These are phyloP conservation scores for Eristalinus aeneus DNA, from an alignment of 2,888 invertebrate genomes.

Conservation along the genomic window DNA sequence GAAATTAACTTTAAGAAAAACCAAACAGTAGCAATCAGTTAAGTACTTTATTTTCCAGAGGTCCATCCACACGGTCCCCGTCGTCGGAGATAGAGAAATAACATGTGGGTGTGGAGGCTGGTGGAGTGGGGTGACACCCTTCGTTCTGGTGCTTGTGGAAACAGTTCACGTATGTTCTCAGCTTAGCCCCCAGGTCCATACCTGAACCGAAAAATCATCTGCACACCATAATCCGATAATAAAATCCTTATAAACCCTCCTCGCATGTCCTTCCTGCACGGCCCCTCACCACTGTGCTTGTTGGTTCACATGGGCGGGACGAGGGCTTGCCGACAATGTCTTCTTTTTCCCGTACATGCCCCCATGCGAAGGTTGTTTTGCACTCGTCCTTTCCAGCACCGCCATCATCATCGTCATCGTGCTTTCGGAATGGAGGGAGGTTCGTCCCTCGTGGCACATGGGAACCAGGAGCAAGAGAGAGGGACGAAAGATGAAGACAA, in stretches of 20 bases:
- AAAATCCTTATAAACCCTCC: constrained; percentile 66
- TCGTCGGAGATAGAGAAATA: background rate
- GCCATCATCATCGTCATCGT: constrained; percentile 40
- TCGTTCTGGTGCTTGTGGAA: constrained; percentile 49
- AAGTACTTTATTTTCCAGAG: constrained; percentile 56
- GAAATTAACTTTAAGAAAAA: constrained; percentile 63
- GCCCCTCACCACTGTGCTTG: background rate
- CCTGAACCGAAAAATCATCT: constrained; percentile 66
- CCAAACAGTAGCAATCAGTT: constrained; percentile 61
- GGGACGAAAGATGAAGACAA: constrained; percentile 12
- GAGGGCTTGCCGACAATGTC: constrained; percentile 12
- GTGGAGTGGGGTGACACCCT: background rate
- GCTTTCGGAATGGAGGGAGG: background rate
- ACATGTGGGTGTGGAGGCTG: background rate
- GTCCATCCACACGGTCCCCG: constrained; percentile 5
- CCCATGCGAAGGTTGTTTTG: constrained; percentile 9
- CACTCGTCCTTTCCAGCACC: constrained; percentile 40
- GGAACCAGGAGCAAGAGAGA: background rate
- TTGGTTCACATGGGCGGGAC: constrained; percentile 62
- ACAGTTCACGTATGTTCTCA: constrained; percentile 60
- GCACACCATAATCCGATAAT: constrained; percentile 71
- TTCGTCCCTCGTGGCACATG: background rate
- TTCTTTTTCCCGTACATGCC: background rate
- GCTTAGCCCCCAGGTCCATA: constrained; percentile 28
- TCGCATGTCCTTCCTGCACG: background rate